Evolutionary conservation across 2,888 invertebrate genomes (phyloP), one percentile per base, ranked within the genome.

Genomic region (Branchipolynoe longqiensis): DNA sequence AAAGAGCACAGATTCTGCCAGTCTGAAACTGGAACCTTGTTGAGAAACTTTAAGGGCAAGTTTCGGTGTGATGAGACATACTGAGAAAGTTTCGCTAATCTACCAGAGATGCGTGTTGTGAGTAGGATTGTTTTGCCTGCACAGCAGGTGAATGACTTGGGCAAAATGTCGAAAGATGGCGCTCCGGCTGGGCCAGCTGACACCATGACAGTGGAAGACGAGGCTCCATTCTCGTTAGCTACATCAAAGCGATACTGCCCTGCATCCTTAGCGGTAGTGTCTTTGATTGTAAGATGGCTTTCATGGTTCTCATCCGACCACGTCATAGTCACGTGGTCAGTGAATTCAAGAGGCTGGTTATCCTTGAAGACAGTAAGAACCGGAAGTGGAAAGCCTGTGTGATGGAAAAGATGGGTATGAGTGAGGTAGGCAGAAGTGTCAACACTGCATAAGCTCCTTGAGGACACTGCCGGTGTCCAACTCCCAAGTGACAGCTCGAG

Each of bases 331-430:
- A 78, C 48, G 28, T 54, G 41, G 78, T 78, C 78, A 2, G 78
- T 28, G 28, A 78, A 25, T 12, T 4, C 8, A 12, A 78, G 6
- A 28, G 18, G 78, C 4, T 89, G 88, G n/a, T 91, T 91, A 85
- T 92, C 90, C 58, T 90, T 90, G 62, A 88, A 87, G 94, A 93
- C 94, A 74, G 89, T 89, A 58, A 94, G 91, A 18, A 88, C 90
- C 6, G 92, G 87, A 36, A 41, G 58, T n/a, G 89, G 88, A 36
- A 87, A 22, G 28, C 86, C 86, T 86, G 83, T 58, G 4, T 3
- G 2, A 62, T 33, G 12, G 38, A 6, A 69, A 69, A 36, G 8
- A 14, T 1, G 14, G 33, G 2, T 25, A 22, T 4, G 28, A 25
- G 69, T 69, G 1, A 62, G 33, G 2, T 25, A 22, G 2, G 28